Conservation (phyloP, 2,797 vertebrate genomes). For the Pygocentrus nattereri region DNA sequence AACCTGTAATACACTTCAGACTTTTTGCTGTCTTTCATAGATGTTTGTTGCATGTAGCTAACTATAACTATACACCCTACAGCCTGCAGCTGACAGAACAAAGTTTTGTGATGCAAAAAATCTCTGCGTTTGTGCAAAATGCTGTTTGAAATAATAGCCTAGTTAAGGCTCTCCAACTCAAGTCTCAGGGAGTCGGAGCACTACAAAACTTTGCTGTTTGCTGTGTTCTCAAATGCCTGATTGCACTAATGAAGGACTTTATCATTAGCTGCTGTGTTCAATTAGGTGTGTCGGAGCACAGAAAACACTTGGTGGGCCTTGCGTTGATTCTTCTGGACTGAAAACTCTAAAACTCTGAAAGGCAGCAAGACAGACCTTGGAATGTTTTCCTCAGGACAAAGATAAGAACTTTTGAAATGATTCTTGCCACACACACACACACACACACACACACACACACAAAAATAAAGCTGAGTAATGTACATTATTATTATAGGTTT, state of each 20-base stretch:
- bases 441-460: too few relatives aligned
- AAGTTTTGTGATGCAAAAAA: not conserved
- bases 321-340: not conserved
- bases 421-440: too few relatives aligned
- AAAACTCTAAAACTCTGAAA: too few relatives aligned
- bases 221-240: not conserved
- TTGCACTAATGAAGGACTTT: constrained; percentile 8
- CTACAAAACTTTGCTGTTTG: constrained; percentile 9
- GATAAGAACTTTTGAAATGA: too few relatives aligned
- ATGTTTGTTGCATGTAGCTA: not conserved
- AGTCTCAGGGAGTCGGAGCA: not conserved
- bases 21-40: not conserved
- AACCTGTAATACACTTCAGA: not conserved
- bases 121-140: not conserved
- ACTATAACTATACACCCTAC: not conserved
- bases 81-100: not conserved
- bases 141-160: not conserved
- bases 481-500: too few relatives aligned
- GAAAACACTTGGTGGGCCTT: not conserved
- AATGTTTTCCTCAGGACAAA: too few relatives aligned
- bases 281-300: not conserved
- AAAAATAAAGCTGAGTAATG: too few relatives aligned
- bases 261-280: constrained; percentile 4
- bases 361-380: not conserved
- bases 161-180: not conserved